These are phyloP conservation scores for Labeo rohita DNA, from an alignment of 2,113 vertebrate genomes.

Conservation along the genomic window DNA sequence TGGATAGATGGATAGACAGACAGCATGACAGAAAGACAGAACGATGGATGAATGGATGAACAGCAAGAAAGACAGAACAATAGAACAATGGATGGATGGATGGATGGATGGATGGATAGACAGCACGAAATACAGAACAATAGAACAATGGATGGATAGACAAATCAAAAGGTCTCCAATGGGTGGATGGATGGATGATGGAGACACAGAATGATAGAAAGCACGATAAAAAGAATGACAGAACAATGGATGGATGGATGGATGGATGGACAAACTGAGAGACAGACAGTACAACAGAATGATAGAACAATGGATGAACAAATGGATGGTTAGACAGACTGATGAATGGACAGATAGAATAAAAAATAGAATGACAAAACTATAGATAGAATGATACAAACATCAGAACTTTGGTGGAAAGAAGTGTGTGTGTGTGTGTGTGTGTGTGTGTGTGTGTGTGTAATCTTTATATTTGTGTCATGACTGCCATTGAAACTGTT, in stretches of 20 bases:
- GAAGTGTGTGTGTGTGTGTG: neutral
- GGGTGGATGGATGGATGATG: too few species aligned
- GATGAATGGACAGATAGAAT: neutral
- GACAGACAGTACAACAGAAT: neutral
- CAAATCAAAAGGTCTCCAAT: too few species aligned
- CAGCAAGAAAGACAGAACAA: too few species aligned
- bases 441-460: neutral
- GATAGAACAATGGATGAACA: neutral
- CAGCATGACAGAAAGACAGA: too few species aligned
- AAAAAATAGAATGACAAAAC: neutral
- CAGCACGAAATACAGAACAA: neutral
- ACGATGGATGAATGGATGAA: too few species aligned
- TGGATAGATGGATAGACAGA: too few species aligned
- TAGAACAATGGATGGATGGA: neutral
- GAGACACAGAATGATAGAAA: too few species aligned
- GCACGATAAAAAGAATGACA: too few species aligned
- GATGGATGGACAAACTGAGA: too few species aligned
- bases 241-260: too few species aligned
- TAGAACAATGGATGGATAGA: neutral
- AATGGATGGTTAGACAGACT: too few species aligned
- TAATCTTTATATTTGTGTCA: neutral
- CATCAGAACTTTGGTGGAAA: neutral
- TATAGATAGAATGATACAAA: neutral
- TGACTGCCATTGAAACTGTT: slow-evolving; percentile 4
- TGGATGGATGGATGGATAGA: neutral